Conservation (phyloP, 2,888 invertebrate genomes). For the Tetragonula carbonaria region DNA sequence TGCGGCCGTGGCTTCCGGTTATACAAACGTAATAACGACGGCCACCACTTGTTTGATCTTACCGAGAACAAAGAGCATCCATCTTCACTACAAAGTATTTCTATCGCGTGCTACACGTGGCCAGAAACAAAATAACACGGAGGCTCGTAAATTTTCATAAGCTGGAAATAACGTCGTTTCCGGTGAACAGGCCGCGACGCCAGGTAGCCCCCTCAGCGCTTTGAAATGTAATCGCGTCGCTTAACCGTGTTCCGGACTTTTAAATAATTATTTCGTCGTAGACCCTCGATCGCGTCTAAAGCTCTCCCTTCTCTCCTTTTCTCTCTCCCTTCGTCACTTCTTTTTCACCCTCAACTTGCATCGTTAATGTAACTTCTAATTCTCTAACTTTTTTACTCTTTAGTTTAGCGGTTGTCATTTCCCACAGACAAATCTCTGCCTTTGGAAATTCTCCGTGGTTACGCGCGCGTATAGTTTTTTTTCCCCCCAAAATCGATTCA, state of each 20-base stretch:
- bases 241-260: conserved; percentile 5
- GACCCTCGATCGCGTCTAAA: not conserved
- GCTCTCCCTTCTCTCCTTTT: not conserved
- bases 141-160: conserved; percentile 23
- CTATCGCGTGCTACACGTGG: too few species aligned
- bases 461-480: not conserved
- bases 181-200: not conserved
- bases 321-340: not conserved
- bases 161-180: conserved; percentile 14
- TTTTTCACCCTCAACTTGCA: not conserved
- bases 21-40: conserved; percentile 64
- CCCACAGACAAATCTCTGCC: not conserved
- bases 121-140: not conserved
- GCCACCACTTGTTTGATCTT: conserved; percentile 17
- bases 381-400: not conserved
- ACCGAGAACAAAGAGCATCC: not conserved
- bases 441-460: not conserved
- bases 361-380: conserved; percentile 31
- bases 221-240: conserved; percentile 21
- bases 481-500: not conserved
- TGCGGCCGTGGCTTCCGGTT: conserved; percentile 65
- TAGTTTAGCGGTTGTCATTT: not conserved
- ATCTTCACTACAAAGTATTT: conserved; percentile 2
- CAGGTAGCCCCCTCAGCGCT: not conserved
- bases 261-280: conserved; percentile 30